Conservation (phyloP, 2,797 vertebrate species). For the Vireo griseus region DNA sequence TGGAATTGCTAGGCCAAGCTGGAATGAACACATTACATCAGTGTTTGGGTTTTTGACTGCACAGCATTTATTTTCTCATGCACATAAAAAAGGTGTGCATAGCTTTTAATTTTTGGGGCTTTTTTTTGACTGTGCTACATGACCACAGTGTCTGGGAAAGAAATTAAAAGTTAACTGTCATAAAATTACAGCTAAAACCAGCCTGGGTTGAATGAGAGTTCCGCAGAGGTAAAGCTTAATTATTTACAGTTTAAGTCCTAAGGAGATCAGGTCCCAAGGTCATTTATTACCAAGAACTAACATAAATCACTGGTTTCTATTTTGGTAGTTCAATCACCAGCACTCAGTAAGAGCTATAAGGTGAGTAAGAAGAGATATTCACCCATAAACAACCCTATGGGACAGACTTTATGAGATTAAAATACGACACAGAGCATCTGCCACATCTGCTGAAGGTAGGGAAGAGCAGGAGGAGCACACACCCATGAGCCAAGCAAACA, state of each 20-base stretch:
- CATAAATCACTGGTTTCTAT: constrained; percentile 3
- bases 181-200: neutral
- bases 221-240: constrained; percentile 31
- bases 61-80: neutral
- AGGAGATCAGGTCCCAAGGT: neutral
- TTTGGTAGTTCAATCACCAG: neutral
- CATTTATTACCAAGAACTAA: constrained; percentile 5
- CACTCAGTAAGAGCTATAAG: neutral
- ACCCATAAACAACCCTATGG: neutral
- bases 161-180: neutral
- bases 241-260: constrained; percentile 41
- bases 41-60: neutral
- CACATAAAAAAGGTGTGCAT: too few relatives aligned
- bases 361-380: neutral
- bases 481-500: neutral
- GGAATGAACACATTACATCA: neutral
- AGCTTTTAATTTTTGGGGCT: neutral
- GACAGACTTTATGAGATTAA: neutral
- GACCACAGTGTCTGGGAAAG: neutral
- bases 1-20: neutral
- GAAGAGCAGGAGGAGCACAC: neutral
- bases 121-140: neutral
- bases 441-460: neutral
- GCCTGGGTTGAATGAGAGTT: neutral
- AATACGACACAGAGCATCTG: neutral